A percentile compares a stretch with the other conserved stretches of the same genome.
These are phyloP conservation scores for Phengaris arion DNA, from an alignment of 2,888 invertebrate species.

Conservation along the genomic window DNA sequence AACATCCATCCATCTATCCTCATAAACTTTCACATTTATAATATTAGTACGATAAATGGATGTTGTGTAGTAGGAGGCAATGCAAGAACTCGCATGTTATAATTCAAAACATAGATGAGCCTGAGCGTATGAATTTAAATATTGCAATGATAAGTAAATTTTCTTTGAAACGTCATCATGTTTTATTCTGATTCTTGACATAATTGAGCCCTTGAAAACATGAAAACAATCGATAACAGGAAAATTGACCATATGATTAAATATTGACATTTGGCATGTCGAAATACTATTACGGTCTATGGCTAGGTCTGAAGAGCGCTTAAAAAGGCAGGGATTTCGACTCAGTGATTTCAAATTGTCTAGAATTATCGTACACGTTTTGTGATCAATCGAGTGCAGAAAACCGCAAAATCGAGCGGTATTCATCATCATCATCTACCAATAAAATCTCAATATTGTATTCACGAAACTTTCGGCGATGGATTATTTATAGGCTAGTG, in stretches of 20 bases:
- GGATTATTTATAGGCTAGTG: no score
- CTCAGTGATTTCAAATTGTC: conserved; percentile 25
- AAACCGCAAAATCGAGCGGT: background rate
- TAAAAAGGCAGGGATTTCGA: conserved; percentile 17
- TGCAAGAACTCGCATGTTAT: no score
- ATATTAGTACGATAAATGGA: no score
- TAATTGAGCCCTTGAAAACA: conserved; percentile 14
- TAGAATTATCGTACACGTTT: conserved; percentile 17
- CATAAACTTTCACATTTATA: no score
- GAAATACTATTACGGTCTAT: background rate
- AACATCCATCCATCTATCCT: no score
- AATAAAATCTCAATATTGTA: no score
- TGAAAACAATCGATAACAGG: background rate
- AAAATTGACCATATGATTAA: background rate
- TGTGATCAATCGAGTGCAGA: conserved; percentile 11
- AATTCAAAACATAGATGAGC: no score
- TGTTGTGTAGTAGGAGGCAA: no score
- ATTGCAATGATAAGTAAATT: background rate
- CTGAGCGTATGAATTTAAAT: background rate
- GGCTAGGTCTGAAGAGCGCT: conserved; percentile 9
- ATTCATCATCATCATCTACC: background rate
- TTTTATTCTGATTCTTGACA: background rate
- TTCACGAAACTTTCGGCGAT: no score
- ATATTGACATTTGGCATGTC: background rate
- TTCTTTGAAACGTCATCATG: conserved; percentile 1